Evolutionary conservation across 2,797 vertebrate genomes (phyloP), one percentile per base, ranked within the genome.

Genomic region (Cephalopachus bancanus): DNA sequence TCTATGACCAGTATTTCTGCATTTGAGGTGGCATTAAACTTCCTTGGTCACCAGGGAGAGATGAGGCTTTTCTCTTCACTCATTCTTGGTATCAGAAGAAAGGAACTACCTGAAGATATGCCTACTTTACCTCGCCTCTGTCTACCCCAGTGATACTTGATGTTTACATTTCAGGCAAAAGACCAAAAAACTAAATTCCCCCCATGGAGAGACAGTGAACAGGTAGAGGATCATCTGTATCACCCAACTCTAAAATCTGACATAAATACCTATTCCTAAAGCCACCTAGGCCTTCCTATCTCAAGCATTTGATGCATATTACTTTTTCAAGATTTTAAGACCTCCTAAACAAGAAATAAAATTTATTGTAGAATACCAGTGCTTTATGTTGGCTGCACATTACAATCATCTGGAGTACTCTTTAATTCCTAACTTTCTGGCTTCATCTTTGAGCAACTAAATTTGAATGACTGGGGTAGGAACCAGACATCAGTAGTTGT

Each of bases 1-100:
- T 95, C 94, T 92, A 22, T 55, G n/a, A 80, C 85, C 83, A 81
- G 12, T 75, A 79, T 89, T 89, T 71, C 65, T 74, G 20, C 84
- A 94, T 69, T 72, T 0, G 1, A 96, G 94, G 75, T 97, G 91
- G 89, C 79, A 94, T 92, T 95, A 83, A 93, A 30, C 44, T 71
- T 89, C n/a, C 2, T 59, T 86, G 75, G 57, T 92, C 93, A 88
- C 62, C 26, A 78, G 85, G 72, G 93, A 97, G 74, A 83, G 91
- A 80, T 84, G 53, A 79, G 49, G 62, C 49, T 96, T 96, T 95
- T 92, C 60, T 85, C 67, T 30, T 94, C 7, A 60, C 22, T 90
- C n/a, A 74, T 49, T 94, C 72, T 22, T 49, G 1, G 33, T 74
- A 16, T 89, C 57, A 96, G 65, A 69, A 85, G 65, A 91, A 96